Evolutionary conservation across 1,140 invertebrate genomes (phyloP), one percentile per base, ranked within the genome.

Genomic region (Cyclina sinensis): DNA sequence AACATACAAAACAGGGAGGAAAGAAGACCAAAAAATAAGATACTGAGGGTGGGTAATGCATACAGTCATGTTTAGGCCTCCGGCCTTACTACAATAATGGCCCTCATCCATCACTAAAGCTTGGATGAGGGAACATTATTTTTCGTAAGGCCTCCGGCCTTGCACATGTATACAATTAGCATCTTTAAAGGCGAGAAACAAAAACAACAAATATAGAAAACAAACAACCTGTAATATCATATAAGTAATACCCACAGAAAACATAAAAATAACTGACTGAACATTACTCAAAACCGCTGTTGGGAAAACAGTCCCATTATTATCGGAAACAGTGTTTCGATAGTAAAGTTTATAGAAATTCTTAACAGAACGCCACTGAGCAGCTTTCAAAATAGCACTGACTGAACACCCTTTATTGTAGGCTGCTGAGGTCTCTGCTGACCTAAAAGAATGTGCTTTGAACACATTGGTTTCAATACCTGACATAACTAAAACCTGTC

Each of bases 321-420:
- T n/a, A 11, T 4, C 4, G n/a, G 5, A 12, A 11, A 59, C 54
- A n/a, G 21, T 5, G 54, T 59, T 21, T 24, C 54, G 27, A 39
- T 32, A 59, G 30, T 82, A 5, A 35, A 82, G 32, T 39, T 35
- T 62, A 30, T 30, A 43, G 21, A 82, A 62, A 16, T 57, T 62
- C 21, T 82, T 82, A 82, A 43, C 79, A 62, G 54, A 82, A 24
- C 21, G 46, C 27, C 35, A 82, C 51, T 82, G 24, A 82, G n/a
- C n/a, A n/a, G n/a, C n/a, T n/a, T 18, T 59, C 54, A 82, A 82
- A 51, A 82, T n/a, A 9, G 11, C 43, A 21, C 43, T n/a, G 14
- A 46, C n/a, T n/a, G n/a, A n/a, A n/a, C n/a, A n/a, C n/a, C n/a
- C n/a, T n/a, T n/a, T n/a, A n/a, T n/a, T n/a, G 43, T 9, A 9